Evolutionary conservation across 2,888 invertebrate species (phyloP), one percentile per base, ranked within the genome.

Genomic region (Conchocele bisecta): DNA sequence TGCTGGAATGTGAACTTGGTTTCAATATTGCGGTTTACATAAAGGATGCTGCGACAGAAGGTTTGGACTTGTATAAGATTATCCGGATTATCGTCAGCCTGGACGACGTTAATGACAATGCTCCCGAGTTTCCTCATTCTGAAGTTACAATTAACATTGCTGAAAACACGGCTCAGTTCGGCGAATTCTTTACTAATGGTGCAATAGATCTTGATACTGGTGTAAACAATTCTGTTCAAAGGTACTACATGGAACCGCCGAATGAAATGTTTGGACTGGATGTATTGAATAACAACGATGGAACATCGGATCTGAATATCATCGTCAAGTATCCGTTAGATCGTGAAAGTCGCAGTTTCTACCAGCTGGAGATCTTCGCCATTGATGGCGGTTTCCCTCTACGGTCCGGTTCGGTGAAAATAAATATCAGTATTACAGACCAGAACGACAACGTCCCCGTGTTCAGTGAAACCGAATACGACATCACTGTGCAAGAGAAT

Each of bases 341-440:
- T 60, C 69, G 88, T 22, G 89, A 89, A 69, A 75, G 69, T 4
- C 64, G 66, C 35, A 83, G 82, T 58, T 82, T 79, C 39, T 88
- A 88, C 63, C 78, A 83, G 17, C 61, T 89, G 20, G 80, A 75
- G 7, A 81, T 88, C 22, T 75, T 83, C 31, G 88, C 88, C 5
- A 75, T 78, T 20, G 88, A 88, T 80, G 85, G 84, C 17, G 88
- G 88, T 1, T 70, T 61, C 22, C 87, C 87, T 1, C 75, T 70
- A 13, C 69, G 75, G 33, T 83, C 84, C 6, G 88, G 87, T 6
- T 79, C 83, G 2, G 83, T 85, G 6, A 75, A 78, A 20, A 79
- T 88, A n/a, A 84, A 85, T 56, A 85, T 88, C n/a, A 82, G 81
- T 3, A 83, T 88, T 11, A 80, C 82, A 6, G 88, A 88, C 57